Conservation (phyloP, 2,113 vertebrate genomes). For the Tautogolabrus adspersus region DNA sequence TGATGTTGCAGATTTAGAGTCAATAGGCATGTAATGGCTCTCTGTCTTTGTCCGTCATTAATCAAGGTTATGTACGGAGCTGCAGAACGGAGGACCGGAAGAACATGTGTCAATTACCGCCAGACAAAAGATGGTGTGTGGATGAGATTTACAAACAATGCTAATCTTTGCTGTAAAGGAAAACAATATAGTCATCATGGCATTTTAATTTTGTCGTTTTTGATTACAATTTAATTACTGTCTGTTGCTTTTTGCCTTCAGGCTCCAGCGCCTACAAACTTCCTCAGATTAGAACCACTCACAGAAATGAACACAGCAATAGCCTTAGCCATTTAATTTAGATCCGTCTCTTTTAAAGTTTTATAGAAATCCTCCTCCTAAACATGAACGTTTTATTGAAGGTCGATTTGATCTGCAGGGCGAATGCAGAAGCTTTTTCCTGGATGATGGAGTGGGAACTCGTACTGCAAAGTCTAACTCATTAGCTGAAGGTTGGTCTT, state of each 20-base stretch:
- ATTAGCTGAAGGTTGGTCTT: slow-evolving; percentile 30
- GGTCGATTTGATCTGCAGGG: slow-evolving; percentile 57
- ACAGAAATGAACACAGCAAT: slow-evolving; percentile 35
- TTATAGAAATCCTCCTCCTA: slow-evolving; percentile 49
- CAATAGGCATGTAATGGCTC: slow-evolving; percentile 75
- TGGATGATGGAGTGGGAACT: slow-evolving; percentile 15
- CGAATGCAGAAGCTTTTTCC: slow-evolving; percentile 44
- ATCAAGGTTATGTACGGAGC: slow-evolving; percentile 72
- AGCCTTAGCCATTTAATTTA: slow-evolving; percentile 57
- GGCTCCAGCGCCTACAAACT: not conserved
- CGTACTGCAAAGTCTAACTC: slow-evolving; percentile 22
- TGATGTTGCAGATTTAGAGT: slow-evolving; percentile 74
- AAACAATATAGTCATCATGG: not conserved
- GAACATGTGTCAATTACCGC: slow-evolving; percentile 71
- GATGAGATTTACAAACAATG: slow-evolving; percentile 41
- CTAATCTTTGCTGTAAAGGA: not conserved
- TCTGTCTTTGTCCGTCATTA: slow-evolving; percentile 71
- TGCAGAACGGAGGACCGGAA: slow-evolving; percentile 22
- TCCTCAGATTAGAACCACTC: slow-evolving; percentile 7
- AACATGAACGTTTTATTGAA: slow-evolving; percentile 63
- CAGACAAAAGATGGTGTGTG: slow-evolving; percentile 35
- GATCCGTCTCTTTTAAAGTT: slow-evolving; percentile 52
- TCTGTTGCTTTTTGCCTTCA: not conserved
- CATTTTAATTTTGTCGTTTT: not conserved
- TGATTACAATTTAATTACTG: not conserved